Conservation (phyloP, 2,113 vertebrate genomes). For the Brachypodius melanocephalos region DNA sequence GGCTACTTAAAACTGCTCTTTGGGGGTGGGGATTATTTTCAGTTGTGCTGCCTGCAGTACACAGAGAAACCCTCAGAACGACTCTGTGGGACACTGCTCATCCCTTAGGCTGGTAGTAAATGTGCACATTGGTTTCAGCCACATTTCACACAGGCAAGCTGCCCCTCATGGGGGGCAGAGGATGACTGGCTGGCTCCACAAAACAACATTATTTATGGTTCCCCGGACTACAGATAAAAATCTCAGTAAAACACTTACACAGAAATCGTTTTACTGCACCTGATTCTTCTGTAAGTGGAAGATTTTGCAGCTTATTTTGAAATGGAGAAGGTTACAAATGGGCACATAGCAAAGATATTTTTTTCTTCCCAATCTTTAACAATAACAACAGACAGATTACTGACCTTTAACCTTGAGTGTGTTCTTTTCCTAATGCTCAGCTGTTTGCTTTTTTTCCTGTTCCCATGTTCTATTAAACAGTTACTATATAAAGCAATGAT, state of each 20-base stretch:
- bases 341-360: background rate
- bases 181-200: background rate
- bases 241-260: background rate
- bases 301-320: background rate
- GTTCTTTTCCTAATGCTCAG: slow-evolving; percentile 28
- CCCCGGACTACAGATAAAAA: background rate
- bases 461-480: slow-evolving; percentile 17
- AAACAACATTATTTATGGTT: background rate
- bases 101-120: background rate
- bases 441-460: background rate
- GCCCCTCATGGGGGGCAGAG: background rate
- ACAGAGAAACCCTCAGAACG: background rate
- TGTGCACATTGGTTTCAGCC: background rate
- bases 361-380: background rate
- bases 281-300: background rate
- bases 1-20: background rate
- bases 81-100: background rate
- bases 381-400: background rate
- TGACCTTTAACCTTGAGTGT: slow-evolving; percentile 11
- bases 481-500: slow-evolving; percentile 13
- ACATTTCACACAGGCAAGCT: background rate
- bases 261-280: background rate
- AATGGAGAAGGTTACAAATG: background rate
- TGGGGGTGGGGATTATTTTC: background rate
- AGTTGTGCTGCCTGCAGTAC: background rate